Base-by-base conservation (phyloP, 2,888 invertebrate species). In the Trimorus sp. region DNA sequence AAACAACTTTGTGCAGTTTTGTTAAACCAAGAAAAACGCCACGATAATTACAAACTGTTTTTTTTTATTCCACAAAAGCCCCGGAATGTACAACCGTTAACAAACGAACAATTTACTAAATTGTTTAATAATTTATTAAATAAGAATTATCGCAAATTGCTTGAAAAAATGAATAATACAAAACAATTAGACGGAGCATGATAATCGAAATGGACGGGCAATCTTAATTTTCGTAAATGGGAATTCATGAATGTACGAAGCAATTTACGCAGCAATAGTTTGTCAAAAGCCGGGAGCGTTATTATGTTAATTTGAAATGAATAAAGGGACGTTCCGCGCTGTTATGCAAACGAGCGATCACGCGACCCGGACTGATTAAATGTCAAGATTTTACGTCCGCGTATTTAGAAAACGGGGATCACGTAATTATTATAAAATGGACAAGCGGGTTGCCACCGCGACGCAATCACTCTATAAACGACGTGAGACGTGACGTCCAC, bases 401-500 rank as follows among this genome's bases (percentile, higher is more conserved):
- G 75, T 75, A 66, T 70, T 70, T 71, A 65, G 70, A 81, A 76
- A 81, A 59, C 80, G 56, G 36, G 62, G 59, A 79, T 75, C 63
- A 70, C 74, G 66, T 80, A 80, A 80, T 80, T 76, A 80, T 80
- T 76, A 76, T 66, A 60, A 80, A 80, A 80, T 71, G 80, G 76
- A 80, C 80, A 75, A 79, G 63, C 69, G 45, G 51, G 54, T 16
- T 26, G 53, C 60, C 59, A 49, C 60, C 54, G 38, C 37, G 11
- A 42, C 37, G 40, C 53, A 70, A 58, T 56, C 54, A 60, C 69
- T 83, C 76, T 79, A 73, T 77, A 69, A 79, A 77, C 79, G 79
- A 79, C 65, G 76, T 80, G 85, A 84, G 86, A 85, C 85, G 86
- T 86, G 86, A 87, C 88, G 85, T 89, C 88, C 89, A 89, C 90